Base-by-base conservation (phyloP, 2,888 invertebrate genomes). In the Aricia artaxerxes region DNA sequence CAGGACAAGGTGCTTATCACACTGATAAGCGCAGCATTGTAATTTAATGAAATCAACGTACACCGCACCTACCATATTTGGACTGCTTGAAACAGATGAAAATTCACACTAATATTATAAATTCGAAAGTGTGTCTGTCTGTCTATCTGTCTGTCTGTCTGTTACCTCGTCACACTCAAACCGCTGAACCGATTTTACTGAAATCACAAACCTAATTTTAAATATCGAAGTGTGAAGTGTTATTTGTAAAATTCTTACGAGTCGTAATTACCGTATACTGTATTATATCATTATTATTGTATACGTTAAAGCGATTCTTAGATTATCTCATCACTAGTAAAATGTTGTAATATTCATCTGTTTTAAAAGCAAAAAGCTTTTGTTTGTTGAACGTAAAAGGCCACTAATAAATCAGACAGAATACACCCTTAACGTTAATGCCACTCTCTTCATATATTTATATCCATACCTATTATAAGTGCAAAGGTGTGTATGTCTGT, bases 1-100 rank as follows among this genome's bases (percentile, higher is more conserved):
- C 90, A 88, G 91, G 90, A 88, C 92, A 88, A 84, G 85, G 81
- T 80, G 85, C 87, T 92, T 92, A 92, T 93, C 92, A 83, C 75
- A 31, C 81, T 85, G 93, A 93, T 93, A 92, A 91, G 79, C 82
- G 81, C 81, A 81, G 76, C 76, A 53, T 75, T 79, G 77, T 38
- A 35, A 69, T 64, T 77, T 80, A 79, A 82, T 79, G 77, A 79
- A 79, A 79, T 57, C 31, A 24, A 31, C 64, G 11, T 13, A 35
- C 13, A 35, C 31, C 64, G 35, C 11, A 11, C 64, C 31, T 57
- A 57, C 3, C 11, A 64, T n/a, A 61, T 31, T 64, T 11, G 7
- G 64, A 11, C 64, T 64, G 11, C 9, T 31, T 64, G 9, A 64
- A 57, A 57, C 16, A 57, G 57, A 57, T 16, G 1, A 57, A 49